Evolutionary conservation across 2,888 invertebrate species (phyloP), one percentile per base, ranked within the genome.

Genomic region (Leptura quadrifasciata): DNA sequence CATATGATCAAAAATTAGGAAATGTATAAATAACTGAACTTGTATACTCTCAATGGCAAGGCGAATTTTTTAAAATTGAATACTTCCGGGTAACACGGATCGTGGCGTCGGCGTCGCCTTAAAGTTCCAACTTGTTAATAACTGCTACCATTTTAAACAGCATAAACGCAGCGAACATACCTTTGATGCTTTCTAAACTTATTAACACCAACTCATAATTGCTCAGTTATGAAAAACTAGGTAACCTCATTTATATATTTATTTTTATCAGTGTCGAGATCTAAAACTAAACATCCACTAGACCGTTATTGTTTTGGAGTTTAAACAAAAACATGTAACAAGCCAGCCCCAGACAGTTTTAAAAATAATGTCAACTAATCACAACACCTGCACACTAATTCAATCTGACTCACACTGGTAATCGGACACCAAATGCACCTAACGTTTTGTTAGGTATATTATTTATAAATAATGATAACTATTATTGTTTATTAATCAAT

Each of bases 331-430:
- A 35, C 70, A 70, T 57, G 18, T 55, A 63, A 54, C 24, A 47
- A 15, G 55, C 61, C 52, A 54, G 31, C 57, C 35, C 75, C 35
- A 67, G 61, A 47, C 57, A 17, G 57, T 67, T 67, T 76, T 47
- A 69, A 68, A 76, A 76, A 72, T 67, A 75, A 57, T 72, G 76
- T 57, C 73, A 35, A 63, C 73, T 73, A 73, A 76, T 73, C 76
- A 76, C 18, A 76, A 76, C 74, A 74, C 60, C 68, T 58, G 60
- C 47, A 57, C 60, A 24, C 39, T 60, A 65, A 64, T 65, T 58
- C 52, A 24, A 12, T 39, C 24, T 76, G 76, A 73, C 18, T 73
- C 76, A 73, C 27, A 18, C 31, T 52, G n/a, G 76, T 73, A 76
- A 76, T 63, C 17, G 18, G 61, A 76, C 69, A 76, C 76, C 68